Evolutionary conservation across 2,797 vertebrate genomes (phyloP), one percentile per base, ranked within the genome.

Genomic region (Pseudopleuronectes americanus): DNA sequence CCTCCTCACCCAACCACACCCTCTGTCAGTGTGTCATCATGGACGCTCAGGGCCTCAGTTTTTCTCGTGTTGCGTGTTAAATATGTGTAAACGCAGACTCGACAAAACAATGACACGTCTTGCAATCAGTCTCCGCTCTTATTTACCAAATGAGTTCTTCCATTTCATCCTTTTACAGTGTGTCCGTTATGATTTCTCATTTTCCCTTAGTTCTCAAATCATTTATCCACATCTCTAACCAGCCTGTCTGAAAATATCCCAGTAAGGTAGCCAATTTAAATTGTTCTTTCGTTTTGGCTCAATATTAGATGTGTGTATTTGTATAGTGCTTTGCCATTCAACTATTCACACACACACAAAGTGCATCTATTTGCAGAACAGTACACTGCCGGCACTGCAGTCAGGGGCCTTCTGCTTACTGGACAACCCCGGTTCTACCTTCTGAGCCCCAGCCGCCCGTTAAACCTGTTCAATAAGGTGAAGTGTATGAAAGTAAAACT

Each of bases 31-130:
- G 36, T 45, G 74, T 90, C 85, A 76, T 81, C 88, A 24, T 71
- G 71, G 81, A 90, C 61, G 87, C 94, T 95, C 94, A 94, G 94
- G 93, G 91, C 89, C 87, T 92, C 84, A 73, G 74, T 84, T 91
- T 78, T 76, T 92, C 92, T 93, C 91, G 91, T 93, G 89, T 93
- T 86, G 71, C 79, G 74, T 84, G 91, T 81, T 80, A 80, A 87
- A 87, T 61, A 60, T 48, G 51, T 48, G 58, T 71, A 64, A 81
- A 77, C 64, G 28, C 64, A 81, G 76, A 87, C 80, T 78, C 62
- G 8, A 48, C 69, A 60, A 53, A n/a, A 60, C 47, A n/a, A 64
- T 47, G 66, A 76, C 54, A 55, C 74, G 43, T 77, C 63, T 76
- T 64, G 57, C 47, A 43, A 76, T 87, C 74, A 77, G 69, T 71